A percentile compares a stretch with the other conserved stretches of the same genome.
phyloP scores from a whole-genome alignment of 2,113 vertebrate species.

The Paramormyrops kingsleyae region DNA sequence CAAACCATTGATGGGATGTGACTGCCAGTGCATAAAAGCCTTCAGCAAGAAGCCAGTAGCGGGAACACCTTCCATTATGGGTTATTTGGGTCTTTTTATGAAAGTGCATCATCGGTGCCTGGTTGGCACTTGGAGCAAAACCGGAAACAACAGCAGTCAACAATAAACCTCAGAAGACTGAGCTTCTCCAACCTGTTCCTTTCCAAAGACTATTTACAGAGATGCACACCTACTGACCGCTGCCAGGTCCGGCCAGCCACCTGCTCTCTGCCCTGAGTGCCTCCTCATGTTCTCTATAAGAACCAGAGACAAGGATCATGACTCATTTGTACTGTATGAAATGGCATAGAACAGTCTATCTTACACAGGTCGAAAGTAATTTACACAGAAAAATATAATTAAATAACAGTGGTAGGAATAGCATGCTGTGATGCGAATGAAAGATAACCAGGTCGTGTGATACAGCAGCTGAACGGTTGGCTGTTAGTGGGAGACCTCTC shows the following conservation, averaged over 20 bases:
- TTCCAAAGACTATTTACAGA: neutral
- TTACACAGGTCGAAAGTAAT: neutral
- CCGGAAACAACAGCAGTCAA: neutral
- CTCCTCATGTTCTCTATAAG: neutral
- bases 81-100: neutral
- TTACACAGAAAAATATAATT: conserved; percentile 18
- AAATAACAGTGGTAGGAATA: neutral
- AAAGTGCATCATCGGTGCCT: neutral
- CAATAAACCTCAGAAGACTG: neutral
- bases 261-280: neutral
- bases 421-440: neutral
- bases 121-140: neutral
- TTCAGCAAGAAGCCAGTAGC: neutral
- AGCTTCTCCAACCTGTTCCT: neutral
- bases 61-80: neutral
- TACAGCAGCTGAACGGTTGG: neutral
- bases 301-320: neutral
- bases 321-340: neutral
- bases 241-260: neutral
- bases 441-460: conserved; percentile 12
- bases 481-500: neutral
- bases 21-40: neutral
- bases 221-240: neutral
- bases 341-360: neutral
- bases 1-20: neutral